Conservation (phyloP, 2,113 vertebrate genomes). For the Chaenocephalus aceratus region DNA sequence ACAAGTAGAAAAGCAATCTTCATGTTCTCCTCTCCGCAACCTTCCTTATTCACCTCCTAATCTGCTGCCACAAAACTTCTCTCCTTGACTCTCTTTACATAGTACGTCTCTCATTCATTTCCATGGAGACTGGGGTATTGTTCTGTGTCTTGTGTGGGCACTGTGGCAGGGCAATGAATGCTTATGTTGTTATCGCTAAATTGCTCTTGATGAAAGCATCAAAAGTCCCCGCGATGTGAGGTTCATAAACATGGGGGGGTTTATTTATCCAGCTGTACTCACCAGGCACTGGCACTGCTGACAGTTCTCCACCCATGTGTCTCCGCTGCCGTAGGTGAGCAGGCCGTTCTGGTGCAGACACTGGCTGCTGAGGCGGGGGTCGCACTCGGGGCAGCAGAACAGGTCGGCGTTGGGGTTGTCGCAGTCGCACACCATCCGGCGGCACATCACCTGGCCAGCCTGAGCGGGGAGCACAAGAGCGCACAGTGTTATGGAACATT, state of each 20-base stretch:
- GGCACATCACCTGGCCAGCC: conserved; percentile 95
- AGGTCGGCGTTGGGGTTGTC: conserved; percentile 97
- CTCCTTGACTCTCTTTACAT: conserved; percentile 66
- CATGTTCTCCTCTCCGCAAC: conserved; percentile 39
- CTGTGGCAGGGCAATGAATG: conserved; percentile 10
- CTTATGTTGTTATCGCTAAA: conserved; percentile 5
- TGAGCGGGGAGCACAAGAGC: conserved; percentile 53
- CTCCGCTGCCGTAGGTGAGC: conserved; percentile 92
- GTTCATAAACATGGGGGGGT: neutral
- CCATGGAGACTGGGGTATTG: conserved; percentile 59
- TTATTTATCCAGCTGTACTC: conserved; percentile 60
- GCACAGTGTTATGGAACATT: no score
- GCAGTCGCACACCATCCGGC: conserved; percentile 98
- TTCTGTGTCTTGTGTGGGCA: conserved; percentile 28
- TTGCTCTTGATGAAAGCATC: neutral
- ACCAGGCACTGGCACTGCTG: conserved; percentile 98
- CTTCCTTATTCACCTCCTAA: conserved; percentile 53
- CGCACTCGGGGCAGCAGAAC: conserved; percentile 98
- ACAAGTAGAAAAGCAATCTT: conserved; percentile 50
- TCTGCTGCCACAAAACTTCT: conserved; percentile 49
- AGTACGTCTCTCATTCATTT: conserved; percentile 54
- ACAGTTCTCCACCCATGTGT: conserved; percentile 96
- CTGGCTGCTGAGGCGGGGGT: conserved; percentile 94
- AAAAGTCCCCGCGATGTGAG: neutral
- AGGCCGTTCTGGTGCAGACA: conserved; percentile 96